These are phyloP conservation scores for Denticeps clupeoides DNA, from an alignment of 2,797 vertebrate species.

Conservation along the genomic window DNA sequence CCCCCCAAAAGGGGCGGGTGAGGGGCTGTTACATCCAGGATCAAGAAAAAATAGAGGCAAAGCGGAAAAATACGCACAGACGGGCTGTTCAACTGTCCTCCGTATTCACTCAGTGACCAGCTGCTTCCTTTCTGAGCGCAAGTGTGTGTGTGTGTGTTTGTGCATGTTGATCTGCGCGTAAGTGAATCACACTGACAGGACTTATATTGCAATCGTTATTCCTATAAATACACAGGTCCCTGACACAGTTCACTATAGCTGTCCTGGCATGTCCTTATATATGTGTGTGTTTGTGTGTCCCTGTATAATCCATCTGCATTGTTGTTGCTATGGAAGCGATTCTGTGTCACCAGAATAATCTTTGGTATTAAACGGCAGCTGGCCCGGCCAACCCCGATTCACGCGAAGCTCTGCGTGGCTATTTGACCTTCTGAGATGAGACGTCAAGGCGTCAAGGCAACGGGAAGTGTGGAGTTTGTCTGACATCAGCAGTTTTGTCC, in stretches of 20 bases:
- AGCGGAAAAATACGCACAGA: neutral
- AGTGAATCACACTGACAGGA: slow-evolving; percentile 40
- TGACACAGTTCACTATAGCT: slow-evolving; percentile 40
- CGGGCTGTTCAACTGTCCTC: neutral
- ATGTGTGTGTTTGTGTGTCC: slow-evolving; percentile 12
- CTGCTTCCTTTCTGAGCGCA: neutral
- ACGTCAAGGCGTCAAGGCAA: no score
- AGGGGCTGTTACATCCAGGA: no score
- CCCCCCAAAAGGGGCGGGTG: no score
- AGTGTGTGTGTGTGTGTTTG: neutral
- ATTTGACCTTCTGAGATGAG: no score
- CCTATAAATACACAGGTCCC: slow-evolving; percentile 49
- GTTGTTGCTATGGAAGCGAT: neutral
- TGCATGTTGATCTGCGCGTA: neutral
- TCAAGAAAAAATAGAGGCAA: no score
- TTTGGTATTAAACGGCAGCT: slow-evolving; percentile 1
- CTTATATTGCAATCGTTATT: slow-evolving; percentile 49
- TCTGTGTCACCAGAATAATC: neutral
- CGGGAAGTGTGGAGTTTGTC: neutral
- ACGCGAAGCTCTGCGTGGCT: neutral
- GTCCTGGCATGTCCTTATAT: neutral
- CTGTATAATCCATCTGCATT: neutral
- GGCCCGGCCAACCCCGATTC: neutral
- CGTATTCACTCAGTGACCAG: neutral
- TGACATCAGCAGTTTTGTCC: neutral